Evolutionary conservation across 1,140 invertebrate species (phyloP).

Genomic region (Callitettix versicolor): DNA sequence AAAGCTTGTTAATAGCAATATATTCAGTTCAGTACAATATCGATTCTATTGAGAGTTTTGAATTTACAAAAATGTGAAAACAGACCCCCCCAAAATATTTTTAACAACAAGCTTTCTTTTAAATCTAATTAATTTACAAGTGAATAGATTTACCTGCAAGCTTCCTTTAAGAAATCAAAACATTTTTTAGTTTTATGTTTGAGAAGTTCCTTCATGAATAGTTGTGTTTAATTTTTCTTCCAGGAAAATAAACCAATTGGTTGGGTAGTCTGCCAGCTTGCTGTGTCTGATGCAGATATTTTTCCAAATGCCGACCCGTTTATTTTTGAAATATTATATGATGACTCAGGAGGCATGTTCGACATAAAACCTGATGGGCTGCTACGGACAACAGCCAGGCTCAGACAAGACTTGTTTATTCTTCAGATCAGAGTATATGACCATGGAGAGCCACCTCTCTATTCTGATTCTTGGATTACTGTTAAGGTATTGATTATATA

Average conservation of each 20-base stretch:
- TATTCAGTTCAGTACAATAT: too few relatives aligned
- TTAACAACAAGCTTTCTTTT: too few relatives aligned
- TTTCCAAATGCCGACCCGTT: slow-evolving; percentile 80
- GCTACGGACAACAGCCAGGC: slow-evolving; percentile 70
- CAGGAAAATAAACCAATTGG: slow-evolving; percentile 78
- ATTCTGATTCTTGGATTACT: slow-evolving; percentile 76
- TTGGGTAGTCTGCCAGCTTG: slow-evolving; percentile 67
- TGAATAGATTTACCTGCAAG: too few relatives aligned
- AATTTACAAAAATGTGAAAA: too few relatives aligned
- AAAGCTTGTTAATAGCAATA: too few relatives aligned
- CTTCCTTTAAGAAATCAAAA: too few relatives aligned
- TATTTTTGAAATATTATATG: slow-evolving; percentile 78
- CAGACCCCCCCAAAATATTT: too few relatives aligned
- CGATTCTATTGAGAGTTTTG: too few relatives aligned
- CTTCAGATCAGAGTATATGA: slow-evolving; percentile 87
- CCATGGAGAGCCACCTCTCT: slow-evolving; percentile 81
- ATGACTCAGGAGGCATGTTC: slow-evolving; percentile 81
- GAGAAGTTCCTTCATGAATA: too few relatives aligned
- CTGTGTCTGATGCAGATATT: slow-evolving; percentile 77
- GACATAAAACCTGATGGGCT: slow-evolving; percentile 74
- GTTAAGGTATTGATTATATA: slow-evolving; percentile 43
- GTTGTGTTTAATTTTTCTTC: slow-evolving; percentile 8
- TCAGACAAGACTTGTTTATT: slow-evolving; percentile 67
- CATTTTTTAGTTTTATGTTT: too few relatives aligned
- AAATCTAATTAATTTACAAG: too few relatives aligned